phyloP scores from a whole-genome alignment of 1,140 invertebrate species.

The Maconellicoccus hirsutus region DNA sequence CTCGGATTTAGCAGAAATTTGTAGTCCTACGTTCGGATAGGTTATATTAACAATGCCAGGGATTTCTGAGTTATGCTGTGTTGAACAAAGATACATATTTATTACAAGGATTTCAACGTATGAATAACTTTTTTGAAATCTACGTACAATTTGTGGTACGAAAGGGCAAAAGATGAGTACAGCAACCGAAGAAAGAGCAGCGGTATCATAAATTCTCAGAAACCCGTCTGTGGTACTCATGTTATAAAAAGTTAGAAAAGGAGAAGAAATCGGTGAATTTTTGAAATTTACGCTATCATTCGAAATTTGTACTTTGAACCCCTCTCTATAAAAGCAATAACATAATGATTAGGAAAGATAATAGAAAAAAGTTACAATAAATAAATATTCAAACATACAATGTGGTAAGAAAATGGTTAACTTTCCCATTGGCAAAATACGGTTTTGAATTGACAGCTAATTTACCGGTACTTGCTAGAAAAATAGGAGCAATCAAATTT shows the following conservation, averaged over 20 bases:
- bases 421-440: neutral
- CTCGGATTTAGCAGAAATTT: neutral
- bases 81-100: neutral
- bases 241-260: slow-evolving; percentile 16
- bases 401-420: neutral
- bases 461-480: neutral
- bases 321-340: neutral
- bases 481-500: neutral
- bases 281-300: slow-evolving; percentile 15
- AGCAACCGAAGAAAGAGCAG: neutral
- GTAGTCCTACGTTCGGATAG: neutral
- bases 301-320: neutral
- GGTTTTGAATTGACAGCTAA: slow-evolving; percentile 6
- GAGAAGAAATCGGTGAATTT: neutral
- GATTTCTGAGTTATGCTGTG: neutral
- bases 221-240: neutral
- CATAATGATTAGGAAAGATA: neutral
- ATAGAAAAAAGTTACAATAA: neutral
- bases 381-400: neutral
- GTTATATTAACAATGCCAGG: neutral
- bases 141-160: neutral
- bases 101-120: neutral
- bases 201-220: slow-evolving; percentile 6
- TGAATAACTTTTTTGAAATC: neutral
- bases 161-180: neutral